Evolutionary conservation across 2,113 vertebrate genomes (phyloP), one percentile per base, ranked within the genome.

Genomic region (Oryzias curvinotus): DNA sequence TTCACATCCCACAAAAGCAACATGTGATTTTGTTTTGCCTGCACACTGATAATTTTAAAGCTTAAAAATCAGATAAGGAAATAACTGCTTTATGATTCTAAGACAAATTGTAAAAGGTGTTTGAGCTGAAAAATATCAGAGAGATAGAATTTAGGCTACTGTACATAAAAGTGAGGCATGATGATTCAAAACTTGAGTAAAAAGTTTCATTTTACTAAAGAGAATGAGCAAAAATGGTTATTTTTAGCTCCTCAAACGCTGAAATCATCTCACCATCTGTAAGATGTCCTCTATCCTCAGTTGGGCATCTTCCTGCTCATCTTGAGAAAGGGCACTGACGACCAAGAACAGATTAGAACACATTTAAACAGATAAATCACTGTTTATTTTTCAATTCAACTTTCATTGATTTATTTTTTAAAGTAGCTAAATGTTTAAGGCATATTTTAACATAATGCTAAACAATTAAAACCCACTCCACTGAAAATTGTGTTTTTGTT

Each of bases 251-350:
- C 2, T 36, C 52, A 30, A 51, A 70, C 56, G 18, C 14, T 56
- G 55, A 28, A 23, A 49, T 53, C 71, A 50, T 73, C 93, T 94
- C 78, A 98, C 97, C 94, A 95, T 92, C 77, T 96, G 94, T 78
- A 95, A 84, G 19, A 99, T 96, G 73, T 96, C 95, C 71, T 97
- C 96, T 81, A 98, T 94, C 84, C 93, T 94, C 74, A 98, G 88
- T 75, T 98, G 95, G 36, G 91, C 91, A 55, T 99, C 97, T 15
- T 99, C 96, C 78, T 95, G 95, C 78, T 99, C 97, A 53, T 98
- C 96, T 77, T 95, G 96, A 85, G 96, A 98, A 88, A 99, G 94
- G 52, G 91, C 94, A 78, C 97, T 99, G 28, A 61, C 17, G 12
- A 25, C 43, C 7, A 62, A 61, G 10, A 10, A 4, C 51, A 51